phyloP scores from a whole-genome alignment of 2,113 vertebrate genomes.

The Seriola aureovittata region DNA sequence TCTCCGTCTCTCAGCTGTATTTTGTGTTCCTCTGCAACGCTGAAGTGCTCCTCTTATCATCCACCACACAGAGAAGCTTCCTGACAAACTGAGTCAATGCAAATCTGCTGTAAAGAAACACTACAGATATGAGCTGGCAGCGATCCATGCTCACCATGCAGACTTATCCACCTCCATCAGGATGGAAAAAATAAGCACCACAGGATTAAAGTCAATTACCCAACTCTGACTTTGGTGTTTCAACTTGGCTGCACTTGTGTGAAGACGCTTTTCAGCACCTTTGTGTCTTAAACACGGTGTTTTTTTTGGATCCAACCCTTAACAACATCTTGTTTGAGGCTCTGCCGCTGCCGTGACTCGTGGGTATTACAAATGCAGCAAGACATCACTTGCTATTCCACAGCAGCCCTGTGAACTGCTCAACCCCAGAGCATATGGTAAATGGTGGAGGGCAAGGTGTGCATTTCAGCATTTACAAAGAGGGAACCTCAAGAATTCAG shows the following conservation, averaged over 20 bases:
- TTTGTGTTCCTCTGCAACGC: neutral
- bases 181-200: slow-evolving; percentile 12
- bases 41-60: neutral
- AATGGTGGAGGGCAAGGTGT: neutral
- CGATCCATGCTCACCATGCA: slow-evolving; percentile 38
- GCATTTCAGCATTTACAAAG: neutral
- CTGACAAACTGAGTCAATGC: neutral
- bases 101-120: slow-evolving; percentile 17
- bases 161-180: slow-evolving; percentile 11
- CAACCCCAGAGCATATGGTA: neutral
- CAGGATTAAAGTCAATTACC: slow-evolving; percentile 47
- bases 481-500: neutral
- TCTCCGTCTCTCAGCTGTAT: neutral
- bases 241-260: slow-evolving; percentile 19
- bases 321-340: neutral
- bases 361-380: slow-evolving; percentile 11
- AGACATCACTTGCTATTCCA: slow-evolving; percentile 2
- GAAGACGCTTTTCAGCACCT: slow-evolving; percentile 13
- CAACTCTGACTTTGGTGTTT: slow-evolving; percentile 30
- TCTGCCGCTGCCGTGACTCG: slow-evolving; percentile 6
- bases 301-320: neutral
- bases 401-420: neutral
- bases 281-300: neutral
- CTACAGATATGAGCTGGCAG: neutral
- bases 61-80: neutral